phyloP scores from a whole-genome alignment of 2,113 vertebrate genomes.

The Myrmecophaga tridactyla region DNA sequence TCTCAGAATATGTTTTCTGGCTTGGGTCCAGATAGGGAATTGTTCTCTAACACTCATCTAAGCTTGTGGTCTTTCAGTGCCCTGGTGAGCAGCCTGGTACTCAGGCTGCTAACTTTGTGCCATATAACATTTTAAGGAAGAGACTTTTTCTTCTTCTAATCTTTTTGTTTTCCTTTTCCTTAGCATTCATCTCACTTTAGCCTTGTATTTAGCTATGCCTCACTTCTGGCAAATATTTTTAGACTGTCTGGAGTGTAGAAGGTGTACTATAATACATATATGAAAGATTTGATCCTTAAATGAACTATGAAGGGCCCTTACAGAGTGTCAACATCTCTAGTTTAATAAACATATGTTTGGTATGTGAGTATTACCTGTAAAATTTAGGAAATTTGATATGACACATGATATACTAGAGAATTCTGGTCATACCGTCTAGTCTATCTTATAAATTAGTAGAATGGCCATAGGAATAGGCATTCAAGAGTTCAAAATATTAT shows the following conservation, averaged over 20 bases:
- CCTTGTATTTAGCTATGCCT: background rate
- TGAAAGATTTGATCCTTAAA: background rate
- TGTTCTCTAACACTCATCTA: background rate
- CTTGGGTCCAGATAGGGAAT: background rate
- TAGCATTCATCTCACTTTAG: background rate
- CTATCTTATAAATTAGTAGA: conserved; percentile 13
- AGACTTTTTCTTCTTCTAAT: background rate
- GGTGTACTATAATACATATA: background rate
- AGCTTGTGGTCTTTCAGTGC: background rate
- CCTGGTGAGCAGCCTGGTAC: background rate
- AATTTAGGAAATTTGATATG: conserved; percentile 2
- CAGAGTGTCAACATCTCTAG: background rate
- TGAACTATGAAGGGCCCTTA: background rate
- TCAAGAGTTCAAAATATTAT: conserved; percentile 25
- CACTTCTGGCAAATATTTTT: background rate
- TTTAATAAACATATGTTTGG: background rate
- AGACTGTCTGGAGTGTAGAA: background rate
- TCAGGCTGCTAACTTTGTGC: background rate
- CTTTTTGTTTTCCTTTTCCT: background rate
- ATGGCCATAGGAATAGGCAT: background rate
- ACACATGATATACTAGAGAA: background rate
- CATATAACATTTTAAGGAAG: background rate
- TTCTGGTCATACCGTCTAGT: background rate
- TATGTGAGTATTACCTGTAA: background rate
- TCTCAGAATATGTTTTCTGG: conserved; percentile 14